Evolutionary conservation across 2,888 invertebrate species (phyloP), one percentile per base, ranked within the genome.

Genomic region (Amiota communis): DNA sequence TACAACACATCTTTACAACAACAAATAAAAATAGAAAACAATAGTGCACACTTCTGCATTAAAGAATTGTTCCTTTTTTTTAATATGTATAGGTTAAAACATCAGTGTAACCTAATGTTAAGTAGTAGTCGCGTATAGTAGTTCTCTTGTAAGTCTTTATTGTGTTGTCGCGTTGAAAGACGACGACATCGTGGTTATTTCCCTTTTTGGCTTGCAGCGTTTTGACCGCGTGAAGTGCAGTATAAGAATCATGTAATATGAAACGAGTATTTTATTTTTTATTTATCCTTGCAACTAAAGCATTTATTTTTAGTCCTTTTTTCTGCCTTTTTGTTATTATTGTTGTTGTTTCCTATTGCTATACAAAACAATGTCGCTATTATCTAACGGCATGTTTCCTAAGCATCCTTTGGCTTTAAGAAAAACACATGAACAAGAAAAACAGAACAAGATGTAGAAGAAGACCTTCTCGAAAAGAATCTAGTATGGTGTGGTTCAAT

Each of bases 161-260:
- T 36, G 36, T 36, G 36, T 36, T 12, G 53, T 10, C 76, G 77
- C 76, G 70, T 73, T 49, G 72, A 36, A 6, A 2, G 36, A 36
- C 36, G 69, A 63, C 75, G 78, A 84, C 80, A 85, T 82, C 83
- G 83, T 83, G 85, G 82, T 84, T 83, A 82, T 85, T 59, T 59
- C 83, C 82, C 85, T 79, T 64, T 36, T 74, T 79, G 80, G 84
- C 80, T 76, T 72, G 20, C 75, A 76, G 75, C 70, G 57, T 47
- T 80, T 85, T 84, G 82, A 83, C 85, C 84, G 81, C 36, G 36
- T 36, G 36, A 36, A 36, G 36, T 36, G 36, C n/a, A n/a, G n/a
- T 36, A 36, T 36, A 81, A 77, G 67, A 68, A 53, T 68, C 67
- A 23, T 68, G 67, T 68, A 53, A 68, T 68, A 68, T 68, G 67